Base-by-base conservation (phyloP, 2,113 vertebrate species). In the Ellobius talpinus region DNA sequence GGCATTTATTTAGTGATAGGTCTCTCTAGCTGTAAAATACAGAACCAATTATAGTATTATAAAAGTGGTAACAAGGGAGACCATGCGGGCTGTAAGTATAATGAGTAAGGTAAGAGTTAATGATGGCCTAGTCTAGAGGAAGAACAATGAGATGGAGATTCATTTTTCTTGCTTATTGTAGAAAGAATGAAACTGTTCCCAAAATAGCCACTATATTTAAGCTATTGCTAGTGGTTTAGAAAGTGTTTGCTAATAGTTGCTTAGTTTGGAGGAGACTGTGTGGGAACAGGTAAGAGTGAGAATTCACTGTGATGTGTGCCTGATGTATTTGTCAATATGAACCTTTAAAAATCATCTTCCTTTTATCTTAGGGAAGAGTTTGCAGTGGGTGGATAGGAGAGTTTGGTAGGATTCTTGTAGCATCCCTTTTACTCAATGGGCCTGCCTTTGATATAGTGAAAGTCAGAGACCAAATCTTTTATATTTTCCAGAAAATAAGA, bases 401-500 rank as follows among this genome's bases (percentile, higher is more conserved):
- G 42, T 87, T 87, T 91, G 70, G 33, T 9, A 68, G 63, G 36
- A 26, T 21, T 39, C 39, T 89, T 66, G 7, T 2, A 88, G 16
- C 39, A 65, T 12, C 45, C 45, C 13, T 78, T 2, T 85, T 78
- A 58, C 19, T 21, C 2, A 68, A 42, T 10, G 29, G 17, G 24
- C 29, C 45, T 77, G 45, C 36, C 52, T 87, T 74, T 65, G 65
- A 36, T 66, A 58, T 2, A 65, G 36, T 39, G 58, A 58, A 87
- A 90, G 23, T 65, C 61, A 26, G 29, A 92, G n/a, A 55, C 33
- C 0, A 50, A 47, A 76, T 26, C 7, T 90, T 24, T 8, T 72
- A 24, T 87, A 36, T 39, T 90, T 68, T 92, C 24, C 55, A 93
- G 81, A 95, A 97, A 84, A 93, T 79, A 33, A 93, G 92, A 95